phyloP scores from a whole-genome alignment of 2,888 invertebrate genomes.

The Amphiduros pacificus region DNA sequence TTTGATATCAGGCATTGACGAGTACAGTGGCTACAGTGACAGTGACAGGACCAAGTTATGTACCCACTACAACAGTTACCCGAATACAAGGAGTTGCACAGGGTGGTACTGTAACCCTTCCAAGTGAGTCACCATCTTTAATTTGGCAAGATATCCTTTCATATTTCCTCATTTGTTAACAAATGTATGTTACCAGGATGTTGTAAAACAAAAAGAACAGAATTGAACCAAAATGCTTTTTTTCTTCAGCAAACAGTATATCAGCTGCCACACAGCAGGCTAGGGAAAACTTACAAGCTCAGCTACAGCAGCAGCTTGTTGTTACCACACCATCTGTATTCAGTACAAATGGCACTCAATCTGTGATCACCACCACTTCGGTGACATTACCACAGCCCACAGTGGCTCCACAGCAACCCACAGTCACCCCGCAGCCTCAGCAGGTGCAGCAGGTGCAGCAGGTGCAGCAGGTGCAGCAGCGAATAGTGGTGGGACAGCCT shows the following conservation, averaged over 20 bases:
- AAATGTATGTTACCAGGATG: no score
- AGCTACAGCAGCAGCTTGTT: slow-evolving; percentile 28
- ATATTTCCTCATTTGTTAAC: no score
- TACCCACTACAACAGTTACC: slow-evolving; percentile 27
- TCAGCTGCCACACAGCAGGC: slow-evolving; percentile 41
- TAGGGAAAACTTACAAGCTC: slow-evolving; percentile 52
- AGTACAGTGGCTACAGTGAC: no score
- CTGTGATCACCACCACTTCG: neutral
- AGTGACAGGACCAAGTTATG: slow-evolving; percentile 1
- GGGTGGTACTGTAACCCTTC: slow-evolving; percentile 45
- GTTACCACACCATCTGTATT: slow-evolving; percentile 10
- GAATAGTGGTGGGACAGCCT: slow-evolving; percentile 11
- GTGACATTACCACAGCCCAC: neutral
- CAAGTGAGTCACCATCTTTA: slow-evolving; percentile 1
- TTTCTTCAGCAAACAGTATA: slow-evolving; percentile 6
- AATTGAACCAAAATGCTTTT: neutral
- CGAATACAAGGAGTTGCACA: slow-evolving; percentile 44
- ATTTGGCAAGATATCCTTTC: neutral
- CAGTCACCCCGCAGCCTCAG: slow-evolving; percentile 8
- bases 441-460: no score
- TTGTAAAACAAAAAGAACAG: no score
- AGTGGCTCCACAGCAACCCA: neutral
- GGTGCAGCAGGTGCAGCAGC: slow-evolving; percentile 8
- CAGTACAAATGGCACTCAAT: no score
- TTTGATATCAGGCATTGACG: no score